Base-by-base conservation (phyloP, 2,797 vertebrate genomes). In the Dipus sagitta region DNA sequence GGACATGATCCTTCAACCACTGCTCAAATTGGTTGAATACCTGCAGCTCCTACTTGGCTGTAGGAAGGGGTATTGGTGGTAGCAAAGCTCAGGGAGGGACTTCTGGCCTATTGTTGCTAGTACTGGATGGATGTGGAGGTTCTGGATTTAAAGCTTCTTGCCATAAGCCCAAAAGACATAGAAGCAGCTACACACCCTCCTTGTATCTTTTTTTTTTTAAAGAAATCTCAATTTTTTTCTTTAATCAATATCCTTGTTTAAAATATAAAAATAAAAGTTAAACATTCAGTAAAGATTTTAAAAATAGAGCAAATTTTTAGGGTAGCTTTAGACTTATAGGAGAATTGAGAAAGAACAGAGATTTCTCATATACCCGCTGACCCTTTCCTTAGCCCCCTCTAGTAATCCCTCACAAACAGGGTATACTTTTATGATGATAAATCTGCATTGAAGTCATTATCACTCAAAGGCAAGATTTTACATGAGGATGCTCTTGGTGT, bases 201-300 rank as follows among this genome's bases (percentile, higher is more conserved):
- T 21, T 0, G 3, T 82, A 67, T 74, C 60, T 21, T 7, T 32
- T 20, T 42, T 54, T 86, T 67, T 28, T 52, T 42, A 32, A 4
- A 28, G n/a, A 68, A 80, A 80, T 95, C 32, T 80, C 83, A 13
- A 54, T 77, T 60, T 92, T 58, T 64, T 92, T 74, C 20, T 77
- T 91, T 76, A 64, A 52, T 81, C 3, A 7, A 42, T 70, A 6
- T 30, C 18, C 11, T 65, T 71, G 32, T 20, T 4, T 54, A 54
- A 67, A 78, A 67, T 9, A 23, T 17, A 71, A 71, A 28, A 34
- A 58, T 32, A 65, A 67, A 68, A 42, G 26, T 10, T 28, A 65
- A 74, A 21, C 42, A 38, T n/a, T 74, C 34, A 87, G 38, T n/a
- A 11, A 21, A 58, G 4, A n/a, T 20, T 4, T 58, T n/a, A 62